phyloP scores from a whole-genome alignment of 2,888 invertebrate species.

The Caradrina kadenii region DNA sequence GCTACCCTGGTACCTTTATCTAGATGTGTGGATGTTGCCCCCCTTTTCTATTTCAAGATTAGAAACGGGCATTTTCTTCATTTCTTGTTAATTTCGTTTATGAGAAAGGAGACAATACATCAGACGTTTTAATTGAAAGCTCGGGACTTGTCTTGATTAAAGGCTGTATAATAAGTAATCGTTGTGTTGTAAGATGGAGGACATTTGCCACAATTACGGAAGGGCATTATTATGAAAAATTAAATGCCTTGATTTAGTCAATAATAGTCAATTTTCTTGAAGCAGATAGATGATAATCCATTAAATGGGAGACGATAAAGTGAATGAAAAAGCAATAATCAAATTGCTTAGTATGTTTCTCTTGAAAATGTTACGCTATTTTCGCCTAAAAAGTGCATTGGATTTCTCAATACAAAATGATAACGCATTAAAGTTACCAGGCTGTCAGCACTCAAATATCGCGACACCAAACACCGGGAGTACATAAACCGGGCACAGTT shows the following conservation, averaged over 20 bases:
- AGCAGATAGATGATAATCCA: background rate
- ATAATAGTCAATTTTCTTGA: background rate
- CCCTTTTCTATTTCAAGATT: constrained; percentile 83
- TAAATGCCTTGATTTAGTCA: no score
- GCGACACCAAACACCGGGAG: constrained; percentile 58
- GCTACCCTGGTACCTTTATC: constrained; percentile 78
- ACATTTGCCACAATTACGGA: no score
- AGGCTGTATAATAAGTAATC: background rate
- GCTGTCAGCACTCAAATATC: constrained; percentile 62
- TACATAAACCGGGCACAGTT: constrained; percentile 69
- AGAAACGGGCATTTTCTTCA: constrained; percentile 79
- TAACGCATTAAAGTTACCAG: constrained; percentile 54
- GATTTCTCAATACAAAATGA: constrained; percentile 44
- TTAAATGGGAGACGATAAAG: background rate
- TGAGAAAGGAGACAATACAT: constrained; percentile 64
- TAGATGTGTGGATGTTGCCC: constrained; percentile 85
- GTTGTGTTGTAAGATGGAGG: no score
- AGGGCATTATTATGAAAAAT: no score
- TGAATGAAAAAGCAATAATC: background rate
- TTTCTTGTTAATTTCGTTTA: constrained; percentile 72
- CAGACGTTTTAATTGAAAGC: constrained; percentile 39
- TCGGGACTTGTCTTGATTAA: constrained; percentile 35
- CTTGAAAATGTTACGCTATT: background rate
- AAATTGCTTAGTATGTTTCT: background rate
- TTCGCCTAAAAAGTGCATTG: constrained; percentile 30